Conservation (phyloP, 1,140 invertebrate species). For the Augochlora pura region DNA sequence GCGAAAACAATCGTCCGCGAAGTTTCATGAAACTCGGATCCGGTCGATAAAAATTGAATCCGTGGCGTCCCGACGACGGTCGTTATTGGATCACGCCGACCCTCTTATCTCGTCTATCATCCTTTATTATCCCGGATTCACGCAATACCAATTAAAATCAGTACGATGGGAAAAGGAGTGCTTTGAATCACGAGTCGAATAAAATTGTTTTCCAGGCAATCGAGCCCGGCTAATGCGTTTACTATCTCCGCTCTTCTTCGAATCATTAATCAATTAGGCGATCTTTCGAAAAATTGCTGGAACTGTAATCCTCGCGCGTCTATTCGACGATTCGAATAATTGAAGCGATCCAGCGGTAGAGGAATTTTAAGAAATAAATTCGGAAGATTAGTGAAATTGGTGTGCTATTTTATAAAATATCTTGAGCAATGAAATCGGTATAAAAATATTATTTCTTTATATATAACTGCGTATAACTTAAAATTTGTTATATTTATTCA, state of each 20-base stretch:
- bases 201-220: not conserved
- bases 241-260: not conserved
- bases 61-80: constrained; percentile 15
- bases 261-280: too few relatives aligned
- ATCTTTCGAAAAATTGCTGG: too few relatives aligned
- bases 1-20: constrained; percentile 37
- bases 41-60: constrained; percentile 45
- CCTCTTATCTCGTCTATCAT: constrained; percentile 36
- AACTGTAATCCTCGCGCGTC: too few relatives aligned
- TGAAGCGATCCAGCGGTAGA: too few relatives aligned
- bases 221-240: not conserved
- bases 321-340: too few relatives aligned
- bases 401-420: too few relatives aligned
- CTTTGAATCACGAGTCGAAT: not conserved
- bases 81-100: constrained; percentile 39
- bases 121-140: constrained; percentile 35
- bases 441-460: too few relatives aligned
- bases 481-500: too few relatives aligned
- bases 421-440: too few relatives aligned
- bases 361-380: too few relatives aligned
- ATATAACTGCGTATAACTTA: too few relatives aligned
- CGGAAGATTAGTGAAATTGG: too few relatives aligned
- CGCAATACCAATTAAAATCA: constrained; percentile 45
- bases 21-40: constrained; percentile 31
- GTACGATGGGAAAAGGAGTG: not conserved